Conservation (phyloP, 2,797 vertebrate genomes). For the Phoeniculus purpureus region DNA sequence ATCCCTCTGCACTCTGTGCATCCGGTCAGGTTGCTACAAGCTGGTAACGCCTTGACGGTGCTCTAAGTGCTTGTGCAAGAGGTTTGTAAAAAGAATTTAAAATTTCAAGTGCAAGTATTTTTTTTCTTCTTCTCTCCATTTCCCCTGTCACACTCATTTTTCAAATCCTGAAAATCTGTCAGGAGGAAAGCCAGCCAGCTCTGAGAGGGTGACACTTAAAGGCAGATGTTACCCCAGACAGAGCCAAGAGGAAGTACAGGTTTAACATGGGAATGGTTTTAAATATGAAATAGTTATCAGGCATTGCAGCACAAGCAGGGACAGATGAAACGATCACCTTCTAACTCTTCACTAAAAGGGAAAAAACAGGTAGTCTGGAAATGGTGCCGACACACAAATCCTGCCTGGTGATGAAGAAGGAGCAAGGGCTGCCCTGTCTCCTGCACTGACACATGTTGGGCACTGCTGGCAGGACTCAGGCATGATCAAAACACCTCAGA, state of each 20-base stretch:
- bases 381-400: neutral
- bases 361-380: neutral
- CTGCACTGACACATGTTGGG: neutral
- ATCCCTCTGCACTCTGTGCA: neutral
- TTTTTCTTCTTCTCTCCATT: neutral
- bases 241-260: constrained; percentile 37
- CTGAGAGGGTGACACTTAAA: constrained; percentile 13
- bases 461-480: neutral
- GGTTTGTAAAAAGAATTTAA: neutral
- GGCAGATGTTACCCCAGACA: constrained; percentile 63
- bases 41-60: neutral
- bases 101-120: neutral
- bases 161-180: constrained; percentile 6
- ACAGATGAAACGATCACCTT: neutral
- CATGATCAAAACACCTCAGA: neutral
- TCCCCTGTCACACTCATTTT: constrained; percentile 2
- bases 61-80: neutral
- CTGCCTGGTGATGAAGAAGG: neutral
- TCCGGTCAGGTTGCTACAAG: neutral
- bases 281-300: neutral
- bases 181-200: constrained; percentile 39
- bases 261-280: constrained; percentile 12
- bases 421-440: neutral
- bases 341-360: neutral
- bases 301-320: neutral